A percentile compares a stretch with the other conserved stretches of the same genome.
Evolutionary conservation across 2,113 vertebrate genomes (phyloP).

Genomic region (Chauna torquata): DNA sequence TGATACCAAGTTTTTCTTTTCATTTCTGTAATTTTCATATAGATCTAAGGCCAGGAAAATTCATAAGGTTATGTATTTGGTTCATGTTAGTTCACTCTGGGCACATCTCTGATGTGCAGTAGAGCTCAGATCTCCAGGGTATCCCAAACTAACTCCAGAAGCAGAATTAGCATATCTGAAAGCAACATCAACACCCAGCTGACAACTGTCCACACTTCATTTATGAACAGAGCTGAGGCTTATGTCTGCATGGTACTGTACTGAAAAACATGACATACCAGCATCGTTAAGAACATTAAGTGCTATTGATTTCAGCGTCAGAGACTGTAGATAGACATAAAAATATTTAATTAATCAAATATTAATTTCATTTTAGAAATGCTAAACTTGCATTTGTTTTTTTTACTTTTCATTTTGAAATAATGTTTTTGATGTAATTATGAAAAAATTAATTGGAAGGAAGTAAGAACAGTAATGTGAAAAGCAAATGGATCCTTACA

Average conservation of each 20-base stretch:
- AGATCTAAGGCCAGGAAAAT: not conserved
- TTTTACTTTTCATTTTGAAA: not conserved
- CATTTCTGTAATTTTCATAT: not conserved
- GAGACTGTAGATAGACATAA: not conserved
- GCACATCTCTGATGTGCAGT: not conserved
- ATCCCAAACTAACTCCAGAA: not conserved
- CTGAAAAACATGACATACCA: not conserved
- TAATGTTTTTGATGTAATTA: not conserved
- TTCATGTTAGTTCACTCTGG: not conserved
- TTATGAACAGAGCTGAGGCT: not conserved
- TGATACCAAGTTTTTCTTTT: not conserved
- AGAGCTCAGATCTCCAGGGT: not conserved
- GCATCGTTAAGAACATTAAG: not conserved
- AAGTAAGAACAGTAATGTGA: not conserved
- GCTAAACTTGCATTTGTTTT: not conserved
- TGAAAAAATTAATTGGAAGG: rapidly evolving
- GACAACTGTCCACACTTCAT: not conserved
- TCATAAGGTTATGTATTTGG: not conserved
- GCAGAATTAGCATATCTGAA: not conserved
- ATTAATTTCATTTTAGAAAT: not conserved
- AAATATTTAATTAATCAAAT: not conserved
- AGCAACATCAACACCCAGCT: not conserved
- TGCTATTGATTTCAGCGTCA: not conserved
- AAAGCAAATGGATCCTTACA: not conserved
- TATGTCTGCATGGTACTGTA: not conserved